Percentiles rank a stretch among this genome's conserved stretches.
Evolutionary conservation across 1,140 invertebrate species (phyloP).

Genomic region (Drosophila insularis): DNA sequence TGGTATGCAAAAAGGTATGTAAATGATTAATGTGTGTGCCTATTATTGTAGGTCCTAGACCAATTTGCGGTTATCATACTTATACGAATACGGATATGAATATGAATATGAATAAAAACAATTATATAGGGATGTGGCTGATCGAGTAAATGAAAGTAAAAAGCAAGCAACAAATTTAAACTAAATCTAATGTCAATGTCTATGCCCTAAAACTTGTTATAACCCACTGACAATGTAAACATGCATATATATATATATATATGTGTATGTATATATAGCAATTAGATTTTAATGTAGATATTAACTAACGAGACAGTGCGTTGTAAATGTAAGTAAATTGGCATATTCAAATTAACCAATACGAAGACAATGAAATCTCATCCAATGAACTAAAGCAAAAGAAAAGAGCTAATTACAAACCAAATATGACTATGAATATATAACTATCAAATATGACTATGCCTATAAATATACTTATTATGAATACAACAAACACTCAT

Average conservation of each 20-base stretch:
- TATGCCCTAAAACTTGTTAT: slow-evolving; percentile 9
- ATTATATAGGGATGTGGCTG: too few species aligned
- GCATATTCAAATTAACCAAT: slow-evolving; percentile 37
- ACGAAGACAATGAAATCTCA: slow-evolving; percentile 79
- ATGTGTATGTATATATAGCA: slow-evolving; percentile 15
- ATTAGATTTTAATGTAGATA: slow-evolving; percentile 15
- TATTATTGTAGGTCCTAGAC: slow-evolving; percentile 11
- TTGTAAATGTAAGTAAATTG: slow-evolving; percentile 15
- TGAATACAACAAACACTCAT: slow-evolving; percentile 10
- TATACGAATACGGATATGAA: neutral
- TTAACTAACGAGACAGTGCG: neutral
- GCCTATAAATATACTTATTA: slow-evolving; percentile 24
- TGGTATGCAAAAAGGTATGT: slow-evolving; percentile 12
- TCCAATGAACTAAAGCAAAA: slow-evolving; percentile 67
- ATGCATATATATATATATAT: slow-evolving; percentile 7
- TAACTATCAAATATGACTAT: slow-evolving; percentile 12
- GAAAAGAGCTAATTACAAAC: slow-evolving; percentile 37
- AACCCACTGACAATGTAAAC: slow-evolving; percentile 24
- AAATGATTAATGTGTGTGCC: slow-evolving; percentile 11
- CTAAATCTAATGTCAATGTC: slow-evolving; percentile 7
- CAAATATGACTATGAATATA: slow-evolving; percentile 33
- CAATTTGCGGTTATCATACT: slow-evolving; percentile 10
- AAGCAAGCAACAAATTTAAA: neutral
- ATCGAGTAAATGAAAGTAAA: neutral
- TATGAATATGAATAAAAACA: neutral